Conservation (phyloP, 2,888 invertebrate species). For the Limnephilus marmoratus region DNA sequence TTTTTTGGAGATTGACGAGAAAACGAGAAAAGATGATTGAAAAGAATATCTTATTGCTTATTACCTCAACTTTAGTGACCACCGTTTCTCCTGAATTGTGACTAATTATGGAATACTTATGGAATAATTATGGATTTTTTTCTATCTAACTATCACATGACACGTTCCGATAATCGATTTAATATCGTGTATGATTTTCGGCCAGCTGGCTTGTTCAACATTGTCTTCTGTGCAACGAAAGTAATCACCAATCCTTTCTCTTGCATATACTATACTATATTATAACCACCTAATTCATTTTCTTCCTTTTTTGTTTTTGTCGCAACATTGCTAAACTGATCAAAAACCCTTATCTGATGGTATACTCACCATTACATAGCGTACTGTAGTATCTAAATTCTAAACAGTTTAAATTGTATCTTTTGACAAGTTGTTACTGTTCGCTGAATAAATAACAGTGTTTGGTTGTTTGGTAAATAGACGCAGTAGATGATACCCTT, state of each 20-base stretch:
- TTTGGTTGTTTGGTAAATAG: constrained; percentile 23
- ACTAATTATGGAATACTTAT: too few species aligned
- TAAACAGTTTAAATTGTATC: background rate
- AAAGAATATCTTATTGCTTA: too few species aligned
- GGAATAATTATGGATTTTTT: too few species aligned
- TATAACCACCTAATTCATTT: background rate
- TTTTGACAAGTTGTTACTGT: background rate
- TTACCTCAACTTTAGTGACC: too few species aligned
- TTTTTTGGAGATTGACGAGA: too few species aligned
- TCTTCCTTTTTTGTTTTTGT: background rate
- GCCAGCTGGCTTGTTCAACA: too few species aligned
- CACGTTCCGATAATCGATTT: too few species aligned
- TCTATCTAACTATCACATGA: too few species aligned
- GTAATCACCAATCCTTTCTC: too few species aligned
- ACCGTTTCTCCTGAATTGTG: too few species aligned
- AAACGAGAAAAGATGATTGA: too few species aligned
- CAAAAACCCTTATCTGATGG: background rate
- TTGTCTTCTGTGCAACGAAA: background rate
- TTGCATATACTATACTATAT: background rate
- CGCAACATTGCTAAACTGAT: background rate
- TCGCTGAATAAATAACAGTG: constrained; percentile 33
- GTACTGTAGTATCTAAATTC: background rate
- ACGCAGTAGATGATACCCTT: constrained; percentile 5
- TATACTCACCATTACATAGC: background rate
- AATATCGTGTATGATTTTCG: too few species aligned